These are phyloP conservation scores for Sternarchorhynchus goeldii DNA, from an alignment of 2,797 vertebrate genomes.

Conservation along the genomic window DNA sequence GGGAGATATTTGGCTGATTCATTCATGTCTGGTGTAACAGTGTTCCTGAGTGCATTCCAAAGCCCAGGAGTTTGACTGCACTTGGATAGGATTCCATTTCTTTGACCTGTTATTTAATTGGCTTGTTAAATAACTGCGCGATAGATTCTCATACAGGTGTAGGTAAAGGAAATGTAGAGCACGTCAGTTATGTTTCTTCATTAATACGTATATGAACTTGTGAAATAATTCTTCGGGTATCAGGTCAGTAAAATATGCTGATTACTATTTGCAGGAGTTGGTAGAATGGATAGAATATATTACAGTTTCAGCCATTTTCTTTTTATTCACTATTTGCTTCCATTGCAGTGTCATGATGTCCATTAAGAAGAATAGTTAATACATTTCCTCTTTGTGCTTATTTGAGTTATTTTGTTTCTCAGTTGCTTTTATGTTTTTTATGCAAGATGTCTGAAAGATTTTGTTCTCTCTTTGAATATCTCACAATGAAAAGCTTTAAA, in stretches of 20 bases:
- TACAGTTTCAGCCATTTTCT: conserved; percentile 34
- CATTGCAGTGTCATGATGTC: conserved; percentile 43
- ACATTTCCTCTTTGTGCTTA: conserved; percentile 53
- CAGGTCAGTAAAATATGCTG: conserved; percentile 12
- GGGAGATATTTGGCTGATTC: conserved; percentile 3
- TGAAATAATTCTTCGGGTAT: conserved; percentile 2
- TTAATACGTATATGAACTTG: not conserved
- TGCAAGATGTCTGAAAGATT: conserved; percentile 59
- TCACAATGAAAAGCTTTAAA: conserved; percentile 69
- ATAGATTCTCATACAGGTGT: conserved; percentile 11
- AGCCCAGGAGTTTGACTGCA: conserved; percentile 35
- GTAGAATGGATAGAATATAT: conserved; percentile 28
- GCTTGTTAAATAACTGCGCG: conserved; percentile 19
- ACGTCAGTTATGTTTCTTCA: not conserved
- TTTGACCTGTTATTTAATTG: conserved; percentile 20
- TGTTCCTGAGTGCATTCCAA: conserved; percentile 24
- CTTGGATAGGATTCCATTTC: conserved; percentile 32
- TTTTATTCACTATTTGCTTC: conserved; percentile 46
- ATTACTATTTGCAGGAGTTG: not conserved
- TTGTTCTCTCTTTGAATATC: conserved; percentile 66
- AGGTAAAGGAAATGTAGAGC: not conserved
- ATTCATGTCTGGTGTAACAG: conserved; percentile 18
- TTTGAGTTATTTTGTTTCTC: conserved; percentile 55
- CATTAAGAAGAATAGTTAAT: conserved; percentile 59
- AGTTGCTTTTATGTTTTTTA: conserved; percentile 56